Percentiles rank a stretch among this genome's conserved stretches.
These are phyloP conservation scores for Cephus sareptanus DNA, from an alignment of 2,888 invertebrate genomes.

Conservation along the genomic window DNA sequence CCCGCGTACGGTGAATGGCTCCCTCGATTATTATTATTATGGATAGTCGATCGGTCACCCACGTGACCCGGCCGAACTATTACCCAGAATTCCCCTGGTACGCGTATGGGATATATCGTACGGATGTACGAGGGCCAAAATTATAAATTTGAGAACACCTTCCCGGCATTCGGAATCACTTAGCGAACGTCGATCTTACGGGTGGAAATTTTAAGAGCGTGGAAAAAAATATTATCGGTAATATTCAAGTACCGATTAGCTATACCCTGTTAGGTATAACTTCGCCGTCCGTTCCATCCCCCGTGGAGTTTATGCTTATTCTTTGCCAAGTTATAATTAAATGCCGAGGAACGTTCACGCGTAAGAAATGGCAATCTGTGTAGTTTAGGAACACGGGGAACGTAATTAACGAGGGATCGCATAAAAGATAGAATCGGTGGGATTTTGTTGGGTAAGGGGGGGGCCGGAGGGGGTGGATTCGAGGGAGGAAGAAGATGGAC, in stretches of 20 bases:
- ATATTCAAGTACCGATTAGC: background rate
- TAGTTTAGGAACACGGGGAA: slow-evolving; percentile 34
- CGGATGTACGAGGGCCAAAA: too few species aligned
- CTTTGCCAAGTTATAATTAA: slow-evolving; percentile 54
- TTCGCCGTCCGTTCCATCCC: slow-evolving; percentile 22
- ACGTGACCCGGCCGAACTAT: background rate
- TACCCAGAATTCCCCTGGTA: background rate
- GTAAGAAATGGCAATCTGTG: slow-evolving; percentile 35
- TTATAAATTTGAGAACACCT: too few species aligned
- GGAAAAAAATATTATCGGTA: too few species aligned
- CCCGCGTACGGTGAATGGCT: background rate
- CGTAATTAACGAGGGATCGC: slow-evolving; percentile 35
- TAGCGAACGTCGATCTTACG: too few species aligned
- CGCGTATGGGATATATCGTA: too few species aligned
- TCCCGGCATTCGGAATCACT: too few species aligned
- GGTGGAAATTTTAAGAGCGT: too few species aligned
- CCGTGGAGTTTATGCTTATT: slow-evolving; percentile 36
- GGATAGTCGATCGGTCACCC: background rate
- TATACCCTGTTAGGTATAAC: slow-evolving; percentile 43
- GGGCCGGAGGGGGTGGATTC: fast-evolving
- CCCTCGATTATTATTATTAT: background rate
- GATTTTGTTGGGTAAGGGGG: background rate
- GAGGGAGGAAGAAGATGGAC: background rate
- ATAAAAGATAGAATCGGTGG: background rate
- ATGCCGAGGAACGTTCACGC: slow-evolving; percentile 28